phyloP scores from a whole-genome alignment of 2,888 invertebrate genomes.

The Protonemura montana region DNA sequence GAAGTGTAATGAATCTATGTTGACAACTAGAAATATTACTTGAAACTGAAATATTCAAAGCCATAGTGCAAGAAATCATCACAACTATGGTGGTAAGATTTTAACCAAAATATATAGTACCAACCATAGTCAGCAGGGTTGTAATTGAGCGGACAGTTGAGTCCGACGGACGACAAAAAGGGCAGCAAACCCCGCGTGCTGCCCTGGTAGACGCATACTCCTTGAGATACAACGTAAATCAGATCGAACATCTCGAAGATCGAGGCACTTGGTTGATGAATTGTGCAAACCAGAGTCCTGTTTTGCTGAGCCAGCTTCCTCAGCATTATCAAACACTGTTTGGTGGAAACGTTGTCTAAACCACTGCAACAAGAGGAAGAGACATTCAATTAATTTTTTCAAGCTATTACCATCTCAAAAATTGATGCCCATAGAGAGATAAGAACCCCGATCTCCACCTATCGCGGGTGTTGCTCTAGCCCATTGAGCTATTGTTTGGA shows the following conservation, averaged over 20 bases:
- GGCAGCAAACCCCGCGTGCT: constrained; percentile 68
- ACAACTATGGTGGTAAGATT: no score
- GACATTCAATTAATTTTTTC: not conserved
- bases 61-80: no score
- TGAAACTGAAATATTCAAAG: no score
- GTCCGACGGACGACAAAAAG: constrained; percentile 64
- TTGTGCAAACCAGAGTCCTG: constrained; percentile 73
- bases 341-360: constrained; percentile 71
- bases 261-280: constrained; percentile 75
- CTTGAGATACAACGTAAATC: constrained; percentile 71
- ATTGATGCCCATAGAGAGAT: no score
- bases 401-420: no score
- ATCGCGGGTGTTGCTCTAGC: no score
- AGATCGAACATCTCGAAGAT: constrained; percentile 70
- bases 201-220: constrained; percentile 72
- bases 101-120: not conserved
- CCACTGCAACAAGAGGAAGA: constrained; percentile 61
- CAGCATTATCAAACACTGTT: constrained; percentile 68
- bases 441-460: no score
- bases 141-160: constrained; percentile 70
- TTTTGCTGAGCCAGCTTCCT: constrained; percentile 68
- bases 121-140: constrained; percentile 75
- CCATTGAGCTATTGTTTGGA: no score
- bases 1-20: no score
- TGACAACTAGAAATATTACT: no score